These are phyloP conservation scores for Polyommatus icarus DNA, from an alignment of 2,888 invertebrate genomes.

Conservation along the genomic window DNA sequence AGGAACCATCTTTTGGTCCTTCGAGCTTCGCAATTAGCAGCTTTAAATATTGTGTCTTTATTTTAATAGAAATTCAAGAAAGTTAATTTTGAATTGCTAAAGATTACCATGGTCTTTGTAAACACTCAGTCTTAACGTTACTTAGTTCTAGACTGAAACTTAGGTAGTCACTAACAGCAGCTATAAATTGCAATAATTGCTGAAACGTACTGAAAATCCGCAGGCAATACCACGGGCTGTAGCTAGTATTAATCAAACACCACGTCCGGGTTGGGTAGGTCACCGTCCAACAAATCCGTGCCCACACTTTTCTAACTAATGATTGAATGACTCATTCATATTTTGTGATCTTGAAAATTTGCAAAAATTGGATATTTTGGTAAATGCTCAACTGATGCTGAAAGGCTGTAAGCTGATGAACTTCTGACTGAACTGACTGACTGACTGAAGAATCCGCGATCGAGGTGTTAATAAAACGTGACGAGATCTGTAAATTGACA, in stretches of 20 bases:
- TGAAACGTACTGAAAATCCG: background rate
- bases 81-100: no score
- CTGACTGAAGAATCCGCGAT: no score
- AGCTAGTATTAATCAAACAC: background rate
- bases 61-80: background rate
- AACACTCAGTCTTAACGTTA: no score
- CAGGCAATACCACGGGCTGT: background rate
- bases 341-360: background rate
- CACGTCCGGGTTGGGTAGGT: slow-evolving; percentile 26
- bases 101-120: no score
- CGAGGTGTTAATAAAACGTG: no score
- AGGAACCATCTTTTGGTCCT: background rate
- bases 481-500: no score
- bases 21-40: background rate
- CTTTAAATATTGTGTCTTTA: background rate
- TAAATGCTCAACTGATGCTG: no score
- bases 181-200: background rate
- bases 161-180: no score
- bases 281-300: background rate
- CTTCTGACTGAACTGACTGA: no score
- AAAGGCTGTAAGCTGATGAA: no score
- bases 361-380: background rate
- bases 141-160: no score
- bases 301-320: slow-evolving; percentile 20
- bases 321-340: slow-evolving; percentile 14